Percentiles rank a stretch among this genome's conserved stretches.
phyloP scores from a whole-genome alignment of 2,888 invertebrate genomes.

The Drosophila macrospina region DNA sequence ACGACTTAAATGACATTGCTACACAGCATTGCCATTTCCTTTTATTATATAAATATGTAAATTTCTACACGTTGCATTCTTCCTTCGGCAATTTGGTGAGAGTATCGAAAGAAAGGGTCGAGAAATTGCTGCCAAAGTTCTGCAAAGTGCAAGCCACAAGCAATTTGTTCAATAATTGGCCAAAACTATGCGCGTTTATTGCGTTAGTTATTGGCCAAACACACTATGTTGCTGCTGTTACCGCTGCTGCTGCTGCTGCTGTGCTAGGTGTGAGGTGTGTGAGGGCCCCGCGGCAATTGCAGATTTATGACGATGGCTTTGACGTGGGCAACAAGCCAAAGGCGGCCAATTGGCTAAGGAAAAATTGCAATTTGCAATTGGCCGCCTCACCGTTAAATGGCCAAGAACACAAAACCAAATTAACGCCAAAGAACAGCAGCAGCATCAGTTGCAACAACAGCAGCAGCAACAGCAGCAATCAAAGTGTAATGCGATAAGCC shows the following conservation, averaged over 20 bases:
- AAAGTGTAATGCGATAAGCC: slow-evolving; percentile 75
- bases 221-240: slow-evolving; percentile 11
- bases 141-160: slow-evolving; percentile 65
- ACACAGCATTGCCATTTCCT: neutral
- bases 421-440: slow-evolving; percentile 62
- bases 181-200: slow-evolving; percentile 20
- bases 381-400: slow-evolving; percentile 73
- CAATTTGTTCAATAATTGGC: slow-evolving; percentile 50
- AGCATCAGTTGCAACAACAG: slow-evolving; percentile 26
- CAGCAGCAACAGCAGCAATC: slow-evolving; percentile 54
- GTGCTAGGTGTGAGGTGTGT: slow-evolving; percentile 26
- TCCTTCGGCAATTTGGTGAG: slow-evolving; percentile 29
- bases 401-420: slow-evolving; percentile 75
- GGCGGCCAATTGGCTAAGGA: slow-evolving; percentile 39
- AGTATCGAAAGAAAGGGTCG: slow-evolving; percentile 9
- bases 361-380: slow-evolving; percentile 76
- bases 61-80: slow-evolving; percentile 20
- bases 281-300: slow-evolving; percentile 53
- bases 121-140: slow-evolving; percentile 11
- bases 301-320: slow-evolving; percentile 73
- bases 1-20: slow-evolving; percentile 1
- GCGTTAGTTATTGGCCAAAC: slow-evolving; percentile 62
- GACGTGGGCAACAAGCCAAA: slow-evolving; percentile 56
- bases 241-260: neutral
- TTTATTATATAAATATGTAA: slow-evolving; percentile 7